Percentiles rank a stretch among this genome's conserved stretches.
These are phyloP conservation scores for Drosophila biarmipes DNA, from an alignment of 1,140 invertebrate genomes.

Conservation along the genomic window DNA sequence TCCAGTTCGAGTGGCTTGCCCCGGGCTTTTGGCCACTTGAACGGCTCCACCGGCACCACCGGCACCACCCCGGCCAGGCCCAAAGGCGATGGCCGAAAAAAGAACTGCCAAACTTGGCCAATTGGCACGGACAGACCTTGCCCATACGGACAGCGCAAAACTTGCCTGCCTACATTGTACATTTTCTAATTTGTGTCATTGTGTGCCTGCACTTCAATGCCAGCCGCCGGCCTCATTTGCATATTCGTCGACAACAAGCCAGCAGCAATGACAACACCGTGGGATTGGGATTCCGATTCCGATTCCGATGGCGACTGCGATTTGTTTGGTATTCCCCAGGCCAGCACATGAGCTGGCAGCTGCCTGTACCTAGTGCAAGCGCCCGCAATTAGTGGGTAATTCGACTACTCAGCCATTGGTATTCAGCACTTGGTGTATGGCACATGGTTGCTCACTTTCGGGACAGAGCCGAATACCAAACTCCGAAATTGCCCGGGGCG, in stretches of 20 bases:
- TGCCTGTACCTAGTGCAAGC: not conserved
- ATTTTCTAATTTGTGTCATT: slow-evolving; percentile 15
- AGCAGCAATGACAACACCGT: no score
- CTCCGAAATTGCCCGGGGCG: not conserved
- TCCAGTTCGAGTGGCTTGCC: slow-evolving; percentile 25
- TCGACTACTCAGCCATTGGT: slow-evolving; percentile 1
- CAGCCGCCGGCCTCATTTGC: slow-evolving; percentile 39
- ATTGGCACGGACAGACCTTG: slow-evolving; percentile 23
- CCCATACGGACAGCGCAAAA: not conserved
- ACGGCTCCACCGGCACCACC: not conserved
- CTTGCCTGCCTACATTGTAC: not conserved
- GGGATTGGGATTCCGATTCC: slow-evolving; percentile 2
- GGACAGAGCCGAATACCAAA: not conserved
- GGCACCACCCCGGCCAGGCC: not conserved
- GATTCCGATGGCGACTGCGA: slow-evolving; percentile 3
- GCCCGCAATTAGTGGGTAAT: slow-evolving; percentile 18
- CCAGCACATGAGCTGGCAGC: not conserved
- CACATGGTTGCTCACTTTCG: not conserved
- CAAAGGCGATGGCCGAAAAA: not conserved
- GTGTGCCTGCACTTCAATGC: slow-evolving; percentile 39
- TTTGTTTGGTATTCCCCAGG: slow-evolving; percentile 27
- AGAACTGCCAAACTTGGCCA: slow-evolving; percentile 38
- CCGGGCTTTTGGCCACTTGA: slow-evolving; percentile 21
- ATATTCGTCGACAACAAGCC: slow-evolving; percentile 10
- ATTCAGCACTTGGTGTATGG: not conserved